Conservation (phyloP, 2,888 invertebrate species). For the Aspidapion aeneum region DNA sequence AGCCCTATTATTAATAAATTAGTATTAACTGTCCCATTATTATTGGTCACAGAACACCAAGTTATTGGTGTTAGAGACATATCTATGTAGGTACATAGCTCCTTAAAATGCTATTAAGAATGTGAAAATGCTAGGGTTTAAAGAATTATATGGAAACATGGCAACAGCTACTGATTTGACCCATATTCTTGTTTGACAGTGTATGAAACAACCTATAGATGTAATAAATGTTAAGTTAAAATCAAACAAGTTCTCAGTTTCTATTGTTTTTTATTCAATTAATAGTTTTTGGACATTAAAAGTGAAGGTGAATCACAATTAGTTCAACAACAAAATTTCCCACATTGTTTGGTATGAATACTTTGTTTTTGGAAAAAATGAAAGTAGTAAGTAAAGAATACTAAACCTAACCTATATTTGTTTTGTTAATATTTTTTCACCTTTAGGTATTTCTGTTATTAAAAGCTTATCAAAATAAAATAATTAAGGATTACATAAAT, state of each 20-base stretch:
- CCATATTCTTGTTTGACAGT: slow-evolving; percentile 2
- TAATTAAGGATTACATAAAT: neutral
- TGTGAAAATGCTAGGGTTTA: no score
- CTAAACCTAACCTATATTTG: slow-evolving; percentile 25
- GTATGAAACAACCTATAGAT: slow-evolving; percentile 16
- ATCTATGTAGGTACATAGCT: no score
- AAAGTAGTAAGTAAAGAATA: slow-evolving; percentile 24
- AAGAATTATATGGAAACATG: neutral
- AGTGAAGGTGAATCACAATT: neutral
- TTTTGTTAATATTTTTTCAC: slow-evolving; percentile 27
- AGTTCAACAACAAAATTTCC: no score
- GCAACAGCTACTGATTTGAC: neutral
- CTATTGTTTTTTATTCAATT: slow-evolving; percentile 13
- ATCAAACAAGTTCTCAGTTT: slow-evolving; percentile 23
- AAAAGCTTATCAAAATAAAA: slow-evolving; percentile 17
- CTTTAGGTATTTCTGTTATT: slow-evolving; percentile 41
- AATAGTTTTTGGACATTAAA: neutral
- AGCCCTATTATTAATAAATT: no score
- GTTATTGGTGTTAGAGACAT: no score
- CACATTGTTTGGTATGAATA: neutral
- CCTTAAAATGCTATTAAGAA: no score
- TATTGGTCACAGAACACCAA: no score
- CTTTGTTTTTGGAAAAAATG: slow-evolving; percentile 4
- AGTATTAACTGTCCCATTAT: no score
- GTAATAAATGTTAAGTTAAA: slow-evolving; percentile 20